A percentile compares a stretch with the other conserved stretches of the same genome.
These are phyloP conservation scores for Noctua janthina DNA, from an alignment of 2,888 invertebrate genomes.

Conservation along the genomic window DNA sequence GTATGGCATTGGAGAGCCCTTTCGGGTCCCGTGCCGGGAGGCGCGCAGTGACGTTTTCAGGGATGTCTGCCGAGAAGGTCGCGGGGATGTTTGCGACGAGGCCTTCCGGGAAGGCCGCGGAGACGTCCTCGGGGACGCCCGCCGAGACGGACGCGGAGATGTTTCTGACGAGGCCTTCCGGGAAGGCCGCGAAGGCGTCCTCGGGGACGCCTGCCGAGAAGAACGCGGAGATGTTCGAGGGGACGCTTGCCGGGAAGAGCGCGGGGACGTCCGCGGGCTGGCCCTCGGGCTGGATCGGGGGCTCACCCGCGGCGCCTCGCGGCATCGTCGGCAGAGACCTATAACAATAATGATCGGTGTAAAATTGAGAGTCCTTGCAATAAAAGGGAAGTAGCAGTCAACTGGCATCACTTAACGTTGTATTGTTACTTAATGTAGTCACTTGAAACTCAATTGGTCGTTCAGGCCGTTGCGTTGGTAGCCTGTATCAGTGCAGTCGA, in stretches of 20 bases:
- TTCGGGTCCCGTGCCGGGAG: neutral
- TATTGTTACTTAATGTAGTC: constrained; percentile 32
- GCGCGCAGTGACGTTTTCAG: neutral
- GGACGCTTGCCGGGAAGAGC: constrained; percentile 30
- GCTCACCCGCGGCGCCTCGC: constrained; percentile 32
- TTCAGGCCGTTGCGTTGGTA: neutral
- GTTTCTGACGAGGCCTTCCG: constrained; percentile 4
- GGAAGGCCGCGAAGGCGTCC: constrained; percentile 27
- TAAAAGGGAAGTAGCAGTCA: constrained; percentile 10
- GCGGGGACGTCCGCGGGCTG: constrained; percentile 41
- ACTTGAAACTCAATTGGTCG: constrained; percentile 25
- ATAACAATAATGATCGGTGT: constrained; percentile 54
- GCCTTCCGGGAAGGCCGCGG: constrained; percentile 16
- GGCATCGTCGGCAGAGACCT: constrained; percentile 47
- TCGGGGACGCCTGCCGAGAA: constrained; percentile 30
- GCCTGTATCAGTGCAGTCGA: neutral
- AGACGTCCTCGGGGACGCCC: constrained; percentile 37
- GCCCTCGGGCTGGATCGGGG: constrained; percentile 33
- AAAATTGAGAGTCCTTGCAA: constrained; percentile 4
- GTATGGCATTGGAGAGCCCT: neutral
- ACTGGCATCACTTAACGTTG: constrained; percentile 9
- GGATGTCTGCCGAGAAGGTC: neutral
- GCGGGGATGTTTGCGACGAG: neutral
- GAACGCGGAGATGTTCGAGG: constrained; percentile 17
- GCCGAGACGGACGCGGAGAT: constrained; percentile 18